Base-by-base conservation (phyloP, 2,797 vertebrate genomes). In the Gadopsis marmoratus region DNA sequence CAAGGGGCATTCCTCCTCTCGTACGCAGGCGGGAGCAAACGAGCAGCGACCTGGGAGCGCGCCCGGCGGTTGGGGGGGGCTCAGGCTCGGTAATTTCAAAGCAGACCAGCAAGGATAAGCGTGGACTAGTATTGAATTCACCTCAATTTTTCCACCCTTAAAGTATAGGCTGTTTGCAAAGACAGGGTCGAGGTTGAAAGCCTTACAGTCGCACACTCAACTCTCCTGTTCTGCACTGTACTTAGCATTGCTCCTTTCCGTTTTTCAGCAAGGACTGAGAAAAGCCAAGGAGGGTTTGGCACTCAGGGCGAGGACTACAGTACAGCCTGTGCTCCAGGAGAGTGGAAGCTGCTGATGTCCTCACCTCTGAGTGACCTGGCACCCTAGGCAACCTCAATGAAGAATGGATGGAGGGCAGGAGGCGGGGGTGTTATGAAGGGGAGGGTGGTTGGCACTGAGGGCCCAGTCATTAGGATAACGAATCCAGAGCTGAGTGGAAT, bases 1-100 rank as follows among this genome's bases (percentile, higher is more conserved):
- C 95, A 95, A 58, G 86, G 86, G 81, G 89, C 91, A 93, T 94
- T 90, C 90, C 88, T 85, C 86, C 91, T 91, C 84, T 88, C 68
- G 71, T 88, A 92, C 58, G 83, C 85, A 89, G 91, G 85, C 93
- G 73, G 91, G 92, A 93, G 93, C 90, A 91, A 92, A 91, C 81
- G 87, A 92, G 80, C 89, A 86, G 89, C 84, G 90, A 93, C 94
- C 93, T 83, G 86, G 86, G 90, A 93, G 92, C 64, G 64, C 56
- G 72, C 89, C 82, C 90, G 89, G 88, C 16, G 31, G 73, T 35
- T 21, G 29, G 54, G 29, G 29, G 26, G 77, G 86, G 76, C 59
- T 84, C 48, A 56, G 54, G 68, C 69, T 85, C 69, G 29, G 51
- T 79, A 55, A 87, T 88, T 79, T 79, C 71, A 79, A 78, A 82